Evolutionary conservation across 2,888 invertebrate species (phyloP).

Genomic region (Congeria kusceri): DNA sequence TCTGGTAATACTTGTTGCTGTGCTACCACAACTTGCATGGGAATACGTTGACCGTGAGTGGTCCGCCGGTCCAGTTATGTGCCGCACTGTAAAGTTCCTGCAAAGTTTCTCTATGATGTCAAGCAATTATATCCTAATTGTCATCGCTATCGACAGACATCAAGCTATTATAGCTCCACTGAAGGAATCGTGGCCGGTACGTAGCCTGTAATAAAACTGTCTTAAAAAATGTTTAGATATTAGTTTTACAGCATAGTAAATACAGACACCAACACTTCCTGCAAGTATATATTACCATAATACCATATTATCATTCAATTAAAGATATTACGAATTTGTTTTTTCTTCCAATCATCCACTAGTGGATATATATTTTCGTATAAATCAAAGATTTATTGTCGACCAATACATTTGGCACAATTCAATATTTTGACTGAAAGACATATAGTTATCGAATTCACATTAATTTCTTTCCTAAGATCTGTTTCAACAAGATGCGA

Average conservation of each 20-base stretch:
- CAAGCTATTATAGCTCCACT: slow-evolving; percentile 84
- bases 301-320: too few relatives aligned
- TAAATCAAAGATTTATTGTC: too few relatives aligned
- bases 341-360: too few relatives aligned
- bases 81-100: slow-evolving; percentile 83
- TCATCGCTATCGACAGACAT: slow-evolving; percentile 85
- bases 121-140: slow-evolving; percentile 84
- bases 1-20: slow-evolving; percentile 81
- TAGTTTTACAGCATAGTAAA: too few relatives aligned
- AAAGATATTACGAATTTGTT: too few relatives aligned
- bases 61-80: slow-evolving; percentile 83
- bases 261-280: neutral
- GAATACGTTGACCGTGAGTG: slow-evolving; percentile 81
- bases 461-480: too few relatives aligned
- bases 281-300: neutral
- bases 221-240: too few relatives aligned
- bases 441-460: too few relatives aligned
- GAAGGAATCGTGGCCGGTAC: slow-evolving; percentile 80
- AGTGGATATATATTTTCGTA: too few relatives aligned
- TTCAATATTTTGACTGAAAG: too few relatives aligned
- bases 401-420: too few relatives aligned
- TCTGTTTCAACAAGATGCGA: too few relatives aligned
- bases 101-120: slow-evolving; percentile 84
- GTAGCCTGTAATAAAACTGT: slow-evolving; percentile 34
- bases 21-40: slow-evolving; percentile 83